phyloP scores from a whole-genome alignment of 1,140 invertebrate genomes.

The Drosophila malerkotliana region DNA sequence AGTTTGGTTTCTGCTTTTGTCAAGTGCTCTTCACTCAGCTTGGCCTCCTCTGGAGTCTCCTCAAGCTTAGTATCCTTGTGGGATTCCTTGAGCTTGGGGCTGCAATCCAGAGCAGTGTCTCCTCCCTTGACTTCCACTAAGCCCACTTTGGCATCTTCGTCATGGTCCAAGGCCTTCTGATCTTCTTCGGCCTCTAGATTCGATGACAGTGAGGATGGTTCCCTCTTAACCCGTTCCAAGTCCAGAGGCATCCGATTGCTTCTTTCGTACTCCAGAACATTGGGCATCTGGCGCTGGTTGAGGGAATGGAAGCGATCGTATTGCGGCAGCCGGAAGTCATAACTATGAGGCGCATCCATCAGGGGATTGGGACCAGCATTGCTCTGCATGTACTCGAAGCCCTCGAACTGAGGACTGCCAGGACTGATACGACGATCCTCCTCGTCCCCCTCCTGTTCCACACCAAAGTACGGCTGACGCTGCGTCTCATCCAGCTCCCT shows the following conservation, averaged over 20 bases:
- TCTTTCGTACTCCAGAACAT: slow-evolving; percentile 35
- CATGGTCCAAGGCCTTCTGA: background rate
- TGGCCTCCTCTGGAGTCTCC: background rate
- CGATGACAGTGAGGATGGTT: background rate
- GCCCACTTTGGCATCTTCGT: background rate
- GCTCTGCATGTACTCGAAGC: background rate
- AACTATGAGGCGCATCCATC: slow-evolving; percentile 40
- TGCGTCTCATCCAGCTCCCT: slow-evolving; percentile 21
- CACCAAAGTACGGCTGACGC: background rate
- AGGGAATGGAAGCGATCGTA: slow-evolving; percentile 26
- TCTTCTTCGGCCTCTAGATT: background rate
- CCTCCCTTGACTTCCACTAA: slow-evolving; percentile 5
- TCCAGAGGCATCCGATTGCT: slow-evolving; percentile 15
- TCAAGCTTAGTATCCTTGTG: slow-evolving; percentile 15
- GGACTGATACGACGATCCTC: background rate
- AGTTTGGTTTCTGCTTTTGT: background rate
- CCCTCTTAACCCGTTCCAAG: slow-evolving; percentile 25
- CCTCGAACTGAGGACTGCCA: background rate
- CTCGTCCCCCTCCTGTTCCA: background rate
- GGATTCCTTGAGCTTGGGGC: background rate
- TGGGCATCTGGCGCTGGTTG: slow-evolving; percentile 19
- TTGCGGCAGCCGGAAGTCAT: slow-evolving; percentile 43
- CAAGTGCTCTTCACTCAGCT: background rate
- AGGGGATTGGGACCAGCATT: background rate
- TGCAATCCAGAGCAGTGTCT: background rate